Base-by-base conservation (phyloP, 2,888 invertebrate genomes). In the Phrixothrix hirtus region DNA sequence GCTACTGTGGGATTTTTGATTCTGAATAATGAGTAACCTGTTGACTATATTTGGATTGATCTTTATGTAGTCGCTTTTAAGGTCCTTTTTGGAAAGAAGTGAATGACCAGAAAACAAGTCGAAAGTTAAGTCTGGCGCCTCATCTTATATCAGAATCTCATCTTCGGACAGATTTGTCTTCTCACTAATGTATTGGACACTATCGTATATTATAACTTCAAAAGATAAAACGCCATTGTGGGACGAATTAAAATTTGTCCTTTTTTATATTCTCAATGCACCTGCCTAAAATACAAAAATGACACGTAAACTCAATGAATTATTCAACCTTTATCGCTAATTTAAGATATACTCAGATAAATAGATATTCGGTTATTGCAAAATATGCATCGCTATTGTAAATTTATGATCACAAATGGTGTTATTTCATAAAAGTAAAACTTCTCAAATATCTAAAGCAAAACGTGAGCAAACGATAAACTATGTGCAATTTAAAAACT, bases 21-120 rank as follows among this genome's bases (percentile, higher is more conserved):
- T 21, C 15, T 44, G 35, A 44, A 44, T 44, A 42, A 32, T 21
- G 42, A 42, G 32, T 39, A 39, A 39, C 26, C 39, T 39, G 13
- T 34, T 34, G 21, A 21, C 21, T 21, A 21, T 21, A 21, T 21
- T 21, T 7, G 29, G 17, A 29, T n/a, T 45, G 30, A 27, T 44
- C 35, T 21, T 42, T 30, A 29, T 29, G 14, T 14, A 13, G 26
- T 39, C 11, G 15, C 27, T 42, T 36, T 41, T 38, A 32, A 46
- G 27, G 21, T 27, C 14, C 41, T 39, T 25, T 16, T 41, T 16
- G 32, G 13, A 13, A 31, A 25, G 25, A 30, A 48, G 60, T 58
- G 55, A 60, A 60, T 56, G 58, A 56, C 53, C 60, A 55, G 37
- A 41, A 42, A 60, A 60, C 58, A 60, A 36, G 60, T 60, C 60